These are phyloP conservation scores for Parauchenoglanis punctatus DNA, from an alignment of 2,797 vertebrate species.

Conservation along the genomic window DNA sequence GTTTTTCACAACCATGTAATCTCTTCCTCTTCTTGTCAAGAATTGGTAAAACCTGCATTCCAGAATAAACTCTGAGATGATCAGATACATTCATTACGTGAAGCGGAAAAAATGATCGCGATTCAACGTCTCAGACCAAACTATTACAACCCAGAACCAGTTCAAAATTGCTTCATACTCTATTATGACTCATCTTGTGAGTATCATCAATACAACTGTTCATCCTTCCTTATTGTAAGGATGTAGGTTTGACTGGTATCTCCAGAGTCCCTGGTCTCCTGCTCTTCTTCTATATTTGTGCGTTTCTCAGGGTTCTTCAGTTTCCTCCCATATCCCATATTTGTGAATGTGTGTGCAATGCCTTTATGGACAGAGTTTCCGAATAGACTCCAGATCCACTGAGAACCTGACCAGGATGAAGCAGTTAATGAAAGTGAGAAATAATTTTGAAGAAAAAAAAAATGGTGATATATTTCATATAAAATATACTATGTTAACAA, in stretches of 20 bases:
- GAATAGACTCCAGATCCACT: background rate
- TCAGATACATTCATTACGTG: background rate
- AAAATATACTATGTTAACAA: background rate
- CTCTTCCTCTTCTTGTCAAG: background rate
- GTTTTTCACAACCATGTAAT: constrained; percentile 6
- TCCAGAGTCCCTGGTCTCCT: background rate
- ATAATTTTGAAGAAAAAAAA: background rate
- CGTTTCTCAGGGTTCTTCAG: background rate
- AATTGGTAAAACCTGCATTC: background rate
- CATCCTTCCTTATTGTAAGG: background rate
- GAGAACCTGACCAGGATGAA: background rate
- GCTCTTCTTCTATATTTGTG: background rate
- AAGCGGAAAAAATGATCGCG: background rate
- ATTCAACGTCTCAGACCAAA: background rate
- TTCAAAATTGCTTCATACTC: background rate
- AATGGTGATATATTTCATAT: background rate
- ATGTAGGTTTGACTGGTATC: background rate
- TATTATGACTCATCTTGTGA: background rate
- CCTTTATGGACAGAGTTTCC: background rate
- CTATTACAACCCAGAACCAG: background rate
- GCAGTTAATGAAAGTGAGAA: background rate
- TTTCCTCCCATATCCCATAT: background rate
- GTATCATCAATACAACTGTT: background rate
- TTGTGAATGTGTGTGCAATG: background rate
- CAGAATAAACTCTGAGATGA: background rate